phyloP scores from a whole-genome alignment of 2,888 invertebrate species.

The Pyrochroa serraticornis region DNA sequence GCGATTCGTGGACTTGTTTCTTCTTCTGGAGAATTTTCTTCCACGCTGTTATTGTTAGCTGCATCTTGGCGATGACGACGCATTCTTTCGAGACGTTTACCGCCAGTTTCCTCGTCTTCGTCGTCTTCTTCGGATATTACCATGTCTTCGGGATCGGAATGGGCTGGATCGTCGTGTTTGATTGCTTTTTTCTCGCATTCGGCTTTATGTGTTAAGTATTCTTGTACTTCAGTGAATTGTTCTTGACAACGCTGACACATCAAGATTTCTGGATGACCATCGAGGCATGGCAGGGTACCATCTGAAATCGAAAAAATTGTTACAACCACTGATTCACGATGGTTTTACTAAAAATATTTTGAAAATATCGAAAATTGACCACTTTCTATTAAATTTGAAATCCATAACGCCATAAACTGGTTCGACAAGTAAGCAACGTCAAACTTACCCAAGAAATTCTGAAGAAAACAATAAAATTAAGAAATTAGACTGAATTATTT shows the following conservation, averaged over 20 bases:
- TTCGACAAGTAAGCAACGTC: too few species aligned
- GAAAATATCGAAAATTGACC: too few species aligned
- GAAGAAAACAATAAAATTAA: too few species aligned
- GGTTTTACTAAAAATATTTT: too few species aligned
- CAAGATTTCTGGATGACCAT: slow-evolving; percentile 57
- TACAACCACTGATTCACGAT: slow-evolving; percentile 32
- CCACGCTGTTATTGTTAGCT: slow-evolving; percentile 76
- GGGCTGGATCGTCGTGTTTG: slow-evolving; percentile 70
- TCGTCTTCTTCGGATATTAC: slow-evolving; percentile 73
- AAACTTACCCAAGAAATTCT: too few species aligned
- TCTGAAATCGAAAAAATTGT: slow-evolving; percentile 45
- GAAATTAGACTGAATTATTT: too few species aligned
- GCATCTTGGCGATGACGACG: slow-evolving; percentile 77
- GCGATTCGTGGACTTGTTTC: slow-evolving; percentile 60
- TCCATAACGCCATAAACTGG: too few species aligned
- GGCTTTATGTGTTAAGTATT: slow-evolving; percentile 68
- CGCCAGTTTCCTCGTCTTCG: slow-evolving; percentile 67
- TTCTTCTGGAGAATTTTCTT: slow-evolving; percentile 63
- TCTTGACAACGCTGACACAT: slow-evolving; percentile 72
- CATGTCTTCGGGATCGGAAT: slow-evolving; percentile 76
- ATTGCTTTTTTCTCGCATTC: slow-evolving; percentile 68
- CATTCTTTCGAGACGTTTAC: slow-evolving; percentile 72
- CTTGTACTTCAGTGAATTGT: slow-evolving; percentile 68
- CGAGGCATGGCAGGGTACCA: slow-evolving; percentile 34
- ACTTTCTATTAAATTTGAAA: too few species aligned